phyloP scores from a whole-genome alignment of 2,113 vertebrate genomes.

The Poeciliopsis turrubarensis region DNA sequence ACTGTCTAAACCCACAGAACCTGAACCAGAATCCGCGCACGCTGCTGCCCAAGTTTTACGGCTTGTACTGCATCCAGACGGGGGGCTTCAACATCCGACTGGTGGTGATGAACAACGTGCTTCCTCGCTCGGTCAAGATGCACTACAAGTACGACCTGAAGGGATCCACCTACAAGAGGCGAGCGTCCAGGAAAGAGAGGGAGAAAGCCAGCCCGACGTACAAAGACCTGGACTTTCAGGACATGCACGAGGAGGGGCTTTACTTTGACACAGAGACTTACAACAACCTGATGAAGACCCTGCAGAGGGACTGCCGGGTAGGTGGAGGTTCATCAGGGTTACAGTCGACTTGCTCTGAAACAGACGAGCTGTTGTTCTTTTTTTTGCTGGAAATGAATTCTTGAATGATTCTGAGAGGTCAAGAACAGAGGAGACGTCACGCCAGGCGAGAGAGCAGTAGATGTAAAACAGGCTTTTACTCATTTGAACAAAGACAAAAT shows the following conservation, averaged over 20 bases:
- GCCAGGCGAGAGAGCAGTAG: no score
- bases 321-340: slow-evolving; percentile 54
- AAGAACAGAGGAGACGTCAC: no score
- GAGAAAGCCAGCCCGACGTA: slow-evolving; percentile 78
- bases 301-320: slow-evolving; percentile 95
- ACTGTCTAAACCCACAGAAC: slow-evolving; percentile 65
- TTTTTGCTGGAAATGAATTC: not conserved
- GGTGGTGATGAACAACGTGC: slow-evolving; percentile 84
- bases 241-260: slow-evolving; percentile 93
- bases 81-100: slow-evolving; percentile 83
- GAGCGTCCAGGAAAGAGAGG: slow-evolving; percentile 79
- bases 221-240: slow-evolving; percentile 88
- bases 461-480: no score
- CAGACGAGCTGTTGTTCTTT: not conserved
- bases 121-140: slow-evolving; percentile 81
- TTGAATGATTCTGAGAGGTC: no score
- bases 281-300: slow-evolving; percentile 93
- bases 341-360: slow-evolving; percentile 1
- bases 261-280: slow-evolving; percentile 94
- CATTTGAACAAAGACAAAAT: no score
- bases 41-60: slow-evolving; percentile 82
- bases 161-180: slow-evolving; percentile 82
- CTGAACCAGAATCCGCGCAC: slow-evolving; percentile 83
- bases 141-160: slow-evolving; percentile 84
- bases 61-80: slow-evolving; percentile 82